Conservation (phyloP, 2,888 invertebrate genomes). For the Oegoconia quadripuncta region DNA sequence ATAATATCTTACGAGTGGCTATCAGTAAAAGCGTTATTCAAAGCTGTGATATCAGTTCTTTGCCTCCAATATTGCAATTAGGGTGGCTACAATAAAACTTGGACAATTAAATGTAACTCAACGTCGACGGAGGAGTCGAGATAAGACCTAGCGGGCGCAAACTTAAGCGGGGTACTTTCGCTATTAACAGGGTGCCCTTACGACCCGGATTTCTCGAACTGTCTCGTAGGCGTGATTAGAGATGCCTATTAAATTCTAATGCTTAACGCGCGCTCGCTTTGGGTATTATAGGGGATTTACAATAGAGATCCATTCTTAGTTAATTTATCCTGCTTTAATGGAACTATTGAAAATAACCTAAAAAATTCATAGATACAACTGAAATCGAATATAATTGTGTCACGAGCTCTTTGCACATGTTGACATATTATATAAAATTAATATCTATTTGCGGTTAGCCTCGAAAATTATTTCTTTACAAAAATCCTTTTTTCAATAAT, state of each 20-base stretch:
- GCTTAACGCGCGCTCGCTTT: conserved; percentile 9
- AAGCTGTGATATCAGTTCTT: conserved; percentile 40
- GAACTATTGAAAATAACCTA: no score
- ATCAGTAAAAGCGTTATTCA: conserved; percentile 4
- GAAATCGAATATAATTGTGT: background rate
- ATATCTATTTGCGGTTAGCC: no score
- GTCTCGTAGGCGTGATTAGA: conserved; percentile 48
- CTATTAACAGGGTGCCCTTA: conserved; percentile 62
- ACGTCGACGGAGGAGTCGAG: conserved; percentile 57
- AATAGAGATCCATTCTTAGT: no score
- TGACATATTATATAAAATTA: background rate
- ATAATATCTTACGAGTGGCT: no score
- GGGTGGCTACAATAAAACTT: conserved; percentile 70
- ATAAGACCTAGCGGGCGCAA: conserved; percentile 66
- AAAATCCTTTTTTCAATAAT: no score
- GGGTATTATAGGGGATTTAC: no score
- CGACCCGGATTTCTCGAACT: conserved; percentile 43
- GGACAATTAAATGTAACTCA: conserved; percentile 74
- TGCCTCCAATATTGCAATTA: conserved; percentile 61
- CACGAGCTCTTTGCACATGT: background rate
- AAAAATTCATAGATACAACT: background rate
- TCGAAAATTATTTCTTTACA: no score
- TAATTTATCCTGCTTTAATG: no score
- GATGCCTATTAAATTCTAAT: conserved; percentile 41
- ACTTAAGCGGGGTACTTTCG: conserved; percentile 58